A percentile compares a stretch with the other conserved stretches of the same genome.
Conservation (phyloP, 2,888 invertebrate species). For the Acanthosepion esculentum region DNA sequence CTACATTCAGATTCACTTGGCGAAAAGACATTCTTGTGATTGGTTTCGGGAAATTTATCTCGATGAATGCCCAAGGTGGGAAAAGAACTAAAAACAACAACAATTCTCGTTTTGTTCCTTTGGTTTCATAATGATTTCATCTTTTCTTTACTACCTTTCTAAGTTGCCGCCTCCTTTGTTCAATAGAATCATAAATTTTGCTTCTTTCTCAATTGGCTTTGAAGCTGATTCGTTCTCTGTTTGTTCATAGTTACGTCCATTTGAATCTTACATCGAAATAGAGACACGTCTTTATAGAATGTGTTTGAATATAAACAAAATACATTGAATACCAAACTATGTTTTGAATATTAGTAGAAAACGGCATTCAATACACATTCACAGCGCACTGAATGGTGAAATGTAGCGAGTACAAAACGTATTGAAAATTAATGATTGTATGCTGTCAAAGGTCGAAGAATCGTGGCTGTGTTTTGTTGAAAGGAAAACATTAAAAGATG, state of each 20-base stretch:
- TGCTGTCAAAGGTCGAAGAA: background rate
- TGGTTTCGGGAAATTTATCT: background rate
- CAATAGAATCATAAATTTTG: no score
- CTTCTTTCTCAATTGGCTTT: background rate
- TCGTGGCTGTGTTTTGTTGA: background rate
- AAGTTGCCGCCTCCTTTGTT: background rate
- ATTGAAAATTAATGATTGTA: constrained; percentile 16
- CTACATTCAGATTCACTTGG: background rate
- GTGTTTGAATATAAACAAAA: background rate
- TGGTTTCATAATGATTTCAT: background rate
- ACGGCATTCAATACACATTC: background rate
- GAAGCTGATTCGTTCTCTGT: background rate
- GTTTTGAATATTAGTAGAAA: background rate
- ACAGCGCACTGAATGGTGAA: background rate
- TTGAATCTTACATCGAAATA: background rate
- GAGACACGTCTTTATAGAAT: background rate
- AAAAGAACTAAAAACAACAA: background rate
- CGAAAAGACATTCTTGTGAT: background rate
- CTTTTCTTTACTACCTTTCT: background rate
- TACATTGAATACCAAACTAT: background rate
- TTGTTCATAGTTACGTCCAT: background rate
- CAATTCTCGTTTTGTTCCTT: background rate
- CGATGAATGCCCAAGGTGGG: background rate
- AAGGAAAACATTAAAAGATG: background rate
- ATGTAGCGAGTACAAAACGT: background rate